Conservation (phyloP, 2,797 vertebrate species). For the Mormyrops boulengeri region DNA sequence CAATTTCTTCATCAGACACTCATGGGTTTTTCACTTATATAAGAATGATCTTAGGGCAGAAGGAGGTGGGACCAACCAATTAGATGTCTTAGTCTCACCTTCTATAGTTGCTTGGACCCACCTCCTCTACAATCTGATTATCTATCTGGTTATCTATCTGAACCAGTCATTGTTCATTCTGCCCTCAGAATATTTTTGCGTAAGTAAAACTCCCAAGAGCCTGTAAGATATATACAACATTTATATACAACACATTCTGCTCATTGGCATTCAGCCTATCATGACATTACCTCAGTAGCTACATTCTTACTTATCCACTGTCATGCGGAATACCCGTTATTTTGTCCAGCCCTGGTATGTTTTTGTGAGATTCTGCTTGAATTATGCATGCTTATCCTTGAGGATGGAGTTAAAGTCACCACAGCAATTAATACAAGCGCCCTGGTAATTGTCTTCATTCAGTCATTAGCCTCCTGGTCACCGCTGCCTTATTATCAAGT, state of each 20-base stretch:
- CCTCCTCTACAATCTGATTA: background rate
- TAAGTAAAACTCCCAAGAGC: background rate
- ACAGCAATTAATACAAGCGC: background rate
- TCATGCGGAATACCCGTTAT: background rate
- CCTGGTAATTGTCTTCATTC: background rate
- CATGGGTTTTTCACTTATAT: background rate
- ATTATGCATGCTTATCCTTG: background rate
- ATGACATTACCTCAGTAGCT: background rate
- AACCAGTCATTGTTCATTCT: background rate
- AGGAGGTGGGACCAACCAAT: background rate
- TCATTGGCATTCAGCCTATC: background rate
- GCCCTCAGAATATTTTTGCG: background rate
- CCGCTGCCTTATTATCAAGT: slow-evolving; percentile 35
- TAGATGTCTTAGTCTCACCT: background rate
- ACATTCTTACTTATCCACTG: background rate
- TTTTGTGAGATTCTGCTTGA: background rate
- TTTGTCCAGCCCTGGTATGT: background rate
- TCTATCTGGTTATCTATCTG: background rate
- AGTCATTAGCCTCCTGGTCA: background rate
- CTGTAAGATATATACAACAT: background rate
- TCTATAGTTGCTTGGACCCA: background rate
- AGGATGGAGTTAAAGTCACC: background rate
- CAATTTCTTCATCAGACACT: background rate
- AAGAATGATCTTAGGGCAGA: background rate
- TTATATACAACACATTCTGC: background rate